Percentiles rank a stretch among this genome's conserved stretches.
phyloP scores from a whole-genome alignment of 1,140 invertebrate species.

The Himalopsyche phryganea region DNA sequence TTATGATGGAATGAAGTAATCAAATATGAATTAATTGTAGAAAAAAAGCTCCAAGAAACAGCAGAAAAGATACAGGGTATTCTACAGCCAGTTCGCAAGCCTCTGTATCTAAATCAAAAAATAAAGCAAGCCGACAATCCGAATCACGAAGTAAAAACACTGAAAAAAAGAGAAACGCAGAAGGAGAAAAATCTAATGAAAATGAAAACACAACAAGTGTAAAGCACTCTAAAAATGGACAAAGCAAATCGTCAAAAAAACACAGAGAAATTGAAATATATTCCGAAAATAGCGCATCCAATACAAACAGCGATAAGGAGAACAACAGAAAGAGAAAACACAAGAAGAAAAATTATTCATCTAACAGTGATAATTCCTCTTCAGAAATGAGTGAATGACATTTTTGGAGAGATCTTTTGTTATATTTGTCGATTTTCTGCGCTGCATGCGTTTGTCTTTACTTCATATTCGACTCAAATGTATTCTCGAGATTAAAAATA shows the following conservation, averaged over 20 bases:
- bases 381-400: conserved; percentile 26
- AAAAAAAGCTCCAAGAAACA: conserved; percentile 15
- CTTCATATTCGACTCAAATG: conserved; percentile 15
- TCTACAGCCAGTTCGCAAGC: conserved; percentile 22
- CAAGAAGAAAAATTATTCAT: conserved; percentile 7
- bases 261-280: conserved; percentile 23
- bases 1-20: too few species aligned
- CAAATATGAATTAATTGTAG: too few species aligned
- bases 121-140: conserved; percentile 6
- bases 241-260: conserved; percentile 10
- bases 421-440: conserved; percentile 17
- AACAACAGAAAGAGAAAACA: conserved; percentile 3
- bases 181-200: background rate
- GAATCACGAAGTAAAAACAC: conserved; percentile 2
- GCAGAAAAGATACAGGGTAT: conserved; percentile 22
- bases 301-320: conserved; percentile 8
- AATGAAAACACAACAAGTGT: background rate
- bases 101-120: conserved; percentile 12
- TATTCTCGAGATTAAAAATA: conserved; percentile 13
- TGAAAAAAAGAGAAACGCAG: background rate
- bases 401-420: conserved; percentile 18
- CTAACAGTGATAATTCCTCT: conserved; percentile 8
- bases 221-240: conserved; percentile 6
- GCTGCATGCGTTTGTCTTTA: conserved; percentile 14
- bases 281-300: conserved; percentile 17